These are phyloP conservation scores for Alloplasta piceator DNA, from an alignment of 2,888 invertebrate genomes.

Conservation along the genomic window DNA sequence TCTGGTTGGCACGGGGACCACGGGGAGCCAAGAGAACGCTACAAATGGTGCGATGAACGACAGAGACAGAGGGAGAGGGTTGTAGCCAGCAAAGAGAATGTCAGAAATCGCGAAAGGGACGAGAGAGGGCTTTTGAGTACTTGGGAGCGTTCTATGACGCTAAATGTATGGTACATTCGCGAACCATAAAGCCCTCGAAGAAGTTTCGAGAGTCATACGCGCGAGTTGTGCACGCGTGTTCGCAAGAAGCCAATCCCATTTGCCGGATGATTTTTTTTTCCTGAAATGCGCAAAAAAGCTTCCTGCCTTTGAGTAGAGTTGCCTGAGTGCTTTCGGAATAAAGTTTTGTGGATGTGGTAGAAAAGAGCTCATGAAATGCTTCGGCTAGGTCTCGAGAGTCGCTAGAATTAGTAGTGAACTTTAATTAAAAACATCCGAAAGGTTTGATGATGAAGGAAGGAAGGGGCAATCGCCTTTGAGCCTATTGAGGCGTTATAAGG, in stretches of 20 bases:
- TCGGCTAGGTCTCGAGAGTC: too few species aligned
- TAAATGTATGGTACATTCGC: slow-evolving; percentile 59
- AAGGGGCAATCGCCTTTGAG: too few species aligned
- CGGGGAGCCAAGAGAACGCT: slow-evolving; percentile 22
- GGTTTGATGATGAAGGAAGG: too few species aligned
- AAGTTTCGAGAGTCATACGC: slow-evolving; percentile 49
- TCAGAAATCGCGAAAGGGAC: slow-evolving; percentile 44
- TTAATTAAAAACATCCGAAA: too few species aligned
- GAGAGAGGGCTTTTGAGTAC: slow-evolving; percentile 26
- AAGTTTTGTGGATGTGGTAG: neutral
- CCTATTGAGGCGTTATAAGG: too few species aligned
- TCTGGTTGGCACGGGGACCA: slow-evolving; percentile 76
- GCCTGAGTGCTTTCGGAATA: neutral
- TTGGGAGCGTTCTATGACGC: slow-evolving; percentile 56
- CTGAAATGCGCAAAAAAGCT: slow-evolving; percentile 7
- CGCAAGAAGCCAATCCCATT: neutral
- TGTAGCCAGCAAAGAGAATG: slow-evolving; percentile 25
- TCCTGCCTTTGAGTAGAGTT: neutral
- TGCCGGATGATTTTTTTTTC: slow-evolving; percentile 37
- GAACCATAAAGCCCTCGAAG: slow-evolving; percentile 50
- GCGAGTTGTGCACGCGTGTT: slow-evolving; percentile 8
- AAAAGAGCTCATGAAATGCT: neutral
- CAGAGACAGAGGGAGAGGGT: slow-evolving; percentile 27
- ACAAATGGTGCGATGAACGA: slow-evolving; percentile 11
- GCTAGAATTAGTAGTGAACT: too few species aligned